Evolutionary conservation across 2,797 vertebrate species (phyloP), one percentile per base, ranked within the genome.

Genomic region (Zonotrichia albicollis): DNA sequence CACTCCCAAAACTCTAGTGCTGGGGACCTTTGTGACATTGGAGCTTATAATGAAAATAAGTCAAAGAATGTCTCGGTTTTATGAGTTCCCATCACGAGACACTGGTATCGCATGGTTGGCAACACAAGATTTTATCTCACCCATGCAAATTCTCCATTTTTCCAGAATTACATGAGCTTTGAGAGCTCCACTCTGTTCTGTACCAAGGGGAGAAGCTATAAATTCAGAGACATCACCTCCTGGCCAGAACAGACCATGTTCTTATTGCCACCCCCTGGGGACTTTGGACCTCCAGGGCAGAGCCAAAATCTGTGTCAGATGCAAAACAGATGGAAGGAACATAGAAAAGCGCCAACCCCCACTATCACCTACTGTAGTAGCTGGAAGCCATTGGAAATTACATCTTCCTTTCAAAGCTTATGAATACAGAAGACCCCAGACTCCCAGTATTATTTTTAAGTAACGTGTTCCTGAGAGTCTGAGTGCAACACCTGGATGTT

Each of bases 111-210:
- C 22, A 51, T 0, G 19, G 13, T 17, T 64, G 11, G 13, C 34
- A 55, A 60, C 21, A 40, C 5, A 58, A 36, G 58, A 74, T 72
- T 70, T 89, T 54, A 58, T 83, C 57, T 79, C 57, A 42, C 5
- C 23, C 53, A 45, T 26, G 21, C 14, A 73, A 32, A 86, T 92
- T 94, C 92, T 84, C 84, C 53, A 50, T 81, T 86, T 78, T 73
- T 83, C 71, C 58, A 88, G n/a, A 82, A 57, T 19, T 80, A 27
- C 40, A 30, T 0, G 3, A 71, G 38, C 36, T 92, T 78, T 73
- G 58, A 81, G 48, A 55, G n/a, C 32, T 34, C 45, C 34, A 81
- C 45, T 78, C 64, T 12, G 18, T 20, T 79, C 76, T 36, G 0
- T 19, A 54, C 9, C 66, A 51, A 66, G 38, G 1, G 30, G 58